Conservation (phyloP, 2,888 invertebrate species). For the Exephanes ischioxanthus region DNA sequence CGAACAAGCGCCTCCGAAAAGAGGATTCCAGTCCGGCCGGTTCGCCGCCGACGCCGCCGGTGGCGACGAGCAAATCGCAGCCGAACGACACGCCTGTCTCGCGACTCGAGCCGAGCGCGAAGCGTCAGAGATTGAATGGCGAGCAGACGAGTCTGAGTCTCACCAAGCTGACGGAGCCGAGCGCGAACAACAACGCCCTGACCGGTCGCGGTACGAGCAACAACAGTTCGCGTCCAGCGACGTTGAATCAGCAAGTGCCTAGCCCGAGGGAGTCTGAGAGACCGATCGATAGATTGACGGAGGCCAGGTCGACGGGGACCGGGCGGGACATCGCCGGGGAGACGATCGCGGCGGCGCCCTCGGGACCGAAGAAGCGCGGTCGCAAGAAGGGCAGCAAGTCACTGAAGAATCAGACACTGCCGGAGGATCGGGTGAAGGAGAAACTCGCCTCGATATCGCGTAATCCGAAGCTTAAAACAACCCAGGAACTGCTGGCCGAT, state of each 20-base stretch:
- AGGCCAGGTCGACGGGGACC: conserved; percentile 67
- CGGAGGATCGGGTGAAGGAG: conserved; percentile 86
- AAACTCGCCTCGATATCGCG: conserved; percentile 88
- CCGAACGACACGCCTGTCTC: conserved; percentile 68
- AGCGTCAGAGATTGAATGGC: conserved; percentile 86
- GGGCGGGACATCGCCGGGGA: conserved; percentile 43
- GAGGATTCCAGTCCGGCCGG: conserved; percentile 76
- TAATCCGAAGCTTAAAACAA: conserved; percentile 90
- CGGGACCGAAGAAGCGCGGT: conserved; percentile 87
- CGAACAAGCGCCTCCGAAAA: conserved; percentile 86
- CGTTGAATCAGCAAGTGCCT: conserved; percentile 86
- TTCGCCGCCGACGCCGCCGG: conserved; percentile 71
- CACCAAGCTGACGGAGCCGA: conserved; percentile 20
- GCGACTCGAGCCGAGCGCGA: conserved; percentile 80
- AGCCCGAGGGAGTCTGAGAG: conserved; percentile 81
- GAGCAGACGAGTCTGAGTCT: conserved; percentile 80
- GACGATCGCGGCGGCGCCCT: conserved; percentile 69
- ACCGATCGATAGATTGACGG: conserved; percentile 72
- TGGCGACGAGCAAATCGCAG: conserved; percentile 78
- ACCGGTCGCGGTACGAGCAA: conserved; percentile 48
- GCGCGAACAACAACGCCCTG: conserved; percentile 42
- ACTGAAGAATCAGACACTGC: conserved; percentile 85
- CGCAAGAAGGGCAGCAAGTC: conserved; percentile 87
- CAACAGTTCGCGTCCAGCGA: conserved; percentile 71
- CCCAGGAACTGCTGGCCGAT: conserved; percentile 92